These are phyloP conservation scores for Cichlasoma orientale DNA, from an alignment of 2,797 vertebrate species.

Conservation along the genomic window DNA sequence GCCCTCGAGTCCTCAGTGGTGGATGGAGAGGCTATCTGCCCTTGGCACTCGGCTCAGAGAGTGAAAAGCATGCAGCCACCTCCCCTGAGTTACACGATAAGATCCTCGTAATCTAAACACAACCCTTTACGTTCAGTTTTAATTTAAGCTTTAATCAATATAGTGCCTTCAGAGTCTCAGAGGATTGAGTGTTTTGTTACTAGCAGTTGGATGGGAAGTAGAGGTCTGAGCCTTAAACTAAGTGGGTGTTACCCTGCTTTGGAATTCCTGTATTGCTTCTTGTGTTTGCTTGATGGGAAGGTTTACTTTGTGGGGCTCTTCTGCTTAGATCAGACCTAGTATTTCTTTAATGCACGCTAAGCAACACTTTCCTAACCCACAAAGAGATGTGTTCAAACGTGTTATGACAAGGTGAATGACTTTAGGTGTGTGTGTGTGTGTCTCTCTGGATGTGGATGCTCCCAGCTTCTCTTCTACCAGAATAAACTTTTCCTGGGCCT, in stretches of 20 bases:
- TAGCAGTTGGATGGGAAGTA: slow-evolving; percentile 43
- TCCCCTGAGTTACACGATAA: slow-evolving; percentile 64
- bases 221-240: slow-evolving; percentile 39
- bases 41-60: slow-evolving; percentile 64
- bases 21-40: slow-evolving; percentile 59
- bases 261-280: slow-evolving; percentile 43
- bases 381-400: slow-evolving; percentile 56
- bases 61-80: slow-evolving; percentile 51
- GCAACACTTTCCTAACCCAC: slow-evolving; percentile 49
- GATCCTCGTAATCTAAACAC: slow-evolving; percentile 61
- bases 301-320: slow-evolving; percentile 13
- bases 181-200: slow-evolving; percentile 45
- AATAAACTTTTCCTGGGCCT: slow-evolving; percentile 59
- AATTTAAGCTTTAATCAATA: slow-evolving; percentile 65
- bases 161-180: slow-evolving; percentile 12
- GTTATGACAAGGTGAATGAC: slow-evolving; percentile 57
- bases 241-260: slow-evolving; percentile 45
- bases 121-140: slow-evolving; percentile 59
- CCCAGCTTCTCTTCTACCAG: slow-evolving; percentile 66
- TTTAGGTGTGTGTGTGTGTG: slow-evolving; percentile 42
- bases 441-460: slow-evolving; percentile 65
- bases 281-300: slow-evolving; percentile 26
- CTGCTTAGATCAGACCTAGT: slow-evolving; percentile 27
- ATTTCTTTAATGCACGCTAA: slow-evolving; percentile 36
- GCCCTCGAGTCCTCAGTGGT: slow-evolving; percentile 35